Base-by-base conservation (phyloP, 2,888 invertebrate species). In the Plagiodera versicolora region DNA sequence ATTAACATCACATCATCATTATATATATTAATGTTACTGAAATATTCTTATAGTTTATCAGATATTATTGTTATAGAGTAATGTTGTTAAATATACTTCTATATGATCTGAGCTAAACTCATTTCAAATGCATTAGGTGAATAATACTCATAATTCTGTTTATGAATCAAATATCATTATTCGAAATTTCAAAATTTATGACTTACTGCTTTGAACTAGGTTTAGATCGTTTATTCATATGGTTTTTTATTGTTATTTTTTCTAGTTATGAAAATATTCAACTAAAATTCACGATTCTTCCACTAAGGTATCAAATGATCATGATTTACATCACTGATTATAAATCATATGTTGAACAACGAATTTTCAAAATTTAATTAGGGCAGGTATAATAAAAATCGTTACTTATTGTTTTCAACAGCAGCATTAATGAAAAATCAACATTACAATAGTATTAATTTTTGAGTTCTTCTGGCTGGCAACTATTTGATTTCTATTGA, bases 1-100 rank as follows among this genome's bases (percentile, higher is more conserved):
- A 39, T 39, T 39, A 39, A 39, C 14, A 65, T 67, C 61, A 60
- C 60, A 60, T 64, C 61, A 56, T 66, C 61, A 53, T 58, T 58
- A 58, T 11, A n/a, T n/a, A 54, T 55, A 45, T 55, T 58, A 48
- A 24, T 48, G 32, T 54, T 63, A 58, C 54, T 3, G 6, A 39
- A 39, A 39, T 39, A 39, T 39, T 39, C 11, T 14, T 39, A 39
- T n/a, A n/a, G 39, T 39, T 39, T 39, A 39, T 14, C 39, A 56
- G 48, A 44, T 53, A 51, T n/a, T n/a, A n/a, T 60, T 60, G 48
- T 59, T 48, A 17, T 48, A 17, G 32, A 39, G 2, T 14, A 14
- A 3, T n/a, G 6, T 24, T 24, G 24, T 24, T 24, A 24, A 6
- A 24, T 24, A 24, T 24, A 24, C 24, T 39, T 39, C 14, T 39